phyloP scores from a whole-genome alignment of 2,888 invertebrate genomes.

The Epistrophella euchroma region DNA sequence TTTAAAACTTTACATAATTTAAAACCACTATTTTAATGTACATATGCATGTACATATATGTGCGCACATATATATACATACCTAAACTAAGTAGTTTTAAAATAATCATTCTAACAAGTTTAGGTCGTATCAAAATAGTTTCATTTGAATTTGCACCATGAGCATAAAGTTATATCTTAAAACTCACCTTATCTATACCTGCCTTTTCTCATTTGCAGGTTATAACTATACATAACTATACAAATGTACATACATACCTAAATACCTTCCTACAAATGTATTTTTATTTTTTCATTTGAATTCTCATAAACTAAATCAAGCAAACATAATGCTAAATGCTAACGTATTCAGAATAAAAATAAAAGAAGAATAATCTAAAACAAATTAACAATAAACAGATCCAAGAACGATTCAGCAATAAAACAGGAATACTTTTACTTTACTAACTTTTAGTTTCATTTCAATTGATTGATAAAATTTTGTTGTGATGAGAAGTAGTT shows the following conservation, averaged over 20 bases:
- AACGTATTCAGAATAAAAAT: neutral
- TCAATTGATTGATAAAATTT: conserved; percentile 29
- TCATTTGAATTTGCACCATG: neutral
- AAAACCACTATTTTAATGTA: too few species aligned
- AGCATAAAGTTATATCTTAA: neutral
- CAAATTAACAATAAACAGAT: neutral
- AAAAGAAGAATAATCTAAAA: neutral
- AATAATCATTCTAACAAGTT: too few species aligned
- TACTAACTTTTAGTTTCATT: conserved; percentile 67
- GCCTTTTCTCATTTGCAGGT: neutral
- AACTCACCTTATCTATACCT: neutral
- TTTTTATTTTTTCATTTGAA: neutral
- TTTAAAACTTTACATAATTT: too few species aligned
- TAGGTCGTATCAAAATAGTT: neutral
- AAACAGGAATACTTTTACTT: neutral
- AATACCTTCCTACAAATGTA: neutral
- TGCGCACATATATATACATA: too few species aligned
- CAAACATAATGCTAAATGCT: neutral
- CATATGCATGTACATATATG: too few species aligned
- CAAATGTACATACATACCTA: too few species aligned
- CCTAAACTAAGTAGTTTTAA: too few species aligned
- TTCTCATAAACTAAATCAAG: neutral
- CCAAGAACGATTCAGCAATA: neutral
- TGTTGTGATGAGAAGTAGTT: conserved; percentile 34
- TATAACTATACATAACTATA: too few species aligned